Conservation (phyloP, 2,113 vertebrate species). For the crab-eating macaque (Macaca fascicularis) region T2T-MFA8v1.1 NC_088381.1:127063001-127063500, state of each 20-base stretch:
- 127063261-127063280: conserved; percentile 26
- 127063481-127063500: background rate
- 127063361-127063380: background rate
- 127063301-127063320: conserved; percentile 15
- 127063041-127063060: background rate
- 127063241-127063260: conserved; percentile 29
- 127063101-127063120: background rate
- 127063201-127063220: background rate
- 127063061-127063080: background rate
- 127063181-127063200: background rate
- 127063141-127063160: background rate
- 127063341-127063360: background rate
- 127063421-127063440: background rate
- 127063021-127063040: background rate
- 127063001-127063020: background rate
- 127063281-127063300: background rate
- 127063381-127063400: conserved; percentile 1
- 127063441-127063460: conserved; percentile 14
- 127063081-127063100: background rate
- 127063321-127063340: conserved; percentile 28
- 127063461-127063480: background rate
- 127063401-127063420: background rate
- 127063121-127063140: conserved; percentile 10
- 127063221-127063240: background rate
- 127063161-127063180: background rate